These are phyloP conservation scores for Chrysogorgia sp. DNA, from an alignment of 92 coral and sea anemone genomes.

Conservation along the genomic window DNA sequence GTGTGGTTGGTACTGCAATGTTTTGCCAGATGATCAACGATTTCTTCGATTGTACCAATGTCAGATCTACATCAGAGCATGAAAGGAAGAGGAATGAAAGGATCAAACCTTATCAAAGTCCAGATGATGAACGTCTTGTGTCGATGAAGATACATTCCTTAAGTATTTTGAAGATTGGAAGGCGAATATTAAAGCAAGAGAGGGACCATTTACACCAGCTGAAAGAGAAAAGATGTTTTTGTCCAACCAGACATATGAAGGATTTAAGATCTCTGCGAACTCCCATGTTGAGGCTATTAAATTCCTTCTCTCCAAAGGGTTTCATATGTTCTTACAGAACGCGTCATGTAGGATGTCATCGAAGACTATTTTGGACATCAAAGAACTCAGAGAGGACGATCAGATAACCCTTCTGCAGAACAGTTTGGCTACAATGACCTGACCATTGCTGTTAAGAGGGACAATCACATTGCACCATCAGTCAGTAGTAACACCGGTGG, in stretches of 20 bases:
- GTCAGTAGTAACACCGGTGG: slow-evolving; percentile 7
- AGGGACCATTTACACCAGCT: neutral
- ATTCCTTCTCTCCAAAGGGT: neutral
- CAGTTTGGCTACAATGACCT: neutral
- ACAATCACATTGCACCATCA: neutral
- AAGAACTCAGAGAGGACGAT: neutral
- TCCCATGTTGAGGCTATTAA: too few species aligned
- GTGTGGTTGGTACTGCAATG: slow-evolving; percentile 58
- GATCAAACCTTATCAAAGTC: neutral
- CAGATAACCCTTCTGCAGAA: slow-evolving; percentile 3
- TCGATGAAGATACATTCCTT: neutral
- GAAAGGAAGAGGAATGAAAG: slow-evolving; percentile 1
- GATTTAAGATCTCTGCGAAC: too few species aligned
- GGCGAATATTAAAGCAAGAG: neutral
- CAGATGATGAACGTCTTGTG: slow-evolving; percentile 1
- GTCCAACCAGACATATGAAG: slow-evolving; percentile 2
- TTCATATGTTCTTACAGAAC: neutral
- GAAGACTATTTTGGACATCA: slow-evolving; percentile 23
- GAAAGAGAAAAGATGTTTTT: slow-evolving; percentile 19
- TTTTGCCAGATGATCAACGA: slow-evolving; percentile 59
- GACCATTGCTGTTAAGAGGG: neutral
- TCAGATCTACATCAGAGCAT: slow-evolving; percentile 50
- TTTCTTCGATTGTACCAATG: slow-evolving; percentile 61
- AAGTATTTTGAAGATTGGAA: slow-evolving; percentile 5
- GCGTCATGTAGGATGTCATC: slow-evolving; percentile 8